Evolutionary conservation across 2,797 vertebrate species (phyloP).

Genomic region (Megalops cyprinoides): DNA sequence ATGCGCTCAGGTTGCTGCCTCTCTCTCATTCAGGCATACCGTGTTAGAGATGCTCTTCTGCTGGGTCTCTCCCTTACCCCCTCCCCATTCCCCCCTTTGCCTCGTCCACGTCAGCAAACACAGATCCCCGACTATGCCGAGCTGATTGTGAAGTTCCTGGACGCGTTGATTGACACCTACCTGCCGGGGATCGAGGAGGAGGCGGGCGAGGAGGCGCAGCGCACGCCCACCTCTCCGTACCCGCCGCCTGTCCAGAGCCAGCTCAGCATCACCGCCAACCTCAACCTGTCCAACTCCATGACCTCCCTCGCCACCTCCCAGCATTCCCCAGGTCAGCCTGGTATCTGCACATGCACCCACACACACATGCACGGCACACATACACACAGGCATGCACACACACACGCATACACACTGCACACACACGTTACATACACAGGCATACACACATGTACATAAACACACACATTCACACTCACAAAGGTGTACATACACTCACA

Average conservation of each 20-base stretch:
- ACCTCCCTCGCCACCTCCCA: slow-evolving; percentile 97
- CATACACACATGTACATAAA: background rate
- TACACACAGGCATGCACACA: too few relatives aligned
- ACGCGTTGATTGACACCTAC: slow-evolving; percentile 96
- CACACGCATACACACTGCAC: too few relatives aligned
- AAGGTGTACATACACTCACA: background rate
- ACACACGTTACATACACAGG: too few relatives aligned
- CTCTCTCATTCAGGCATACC: too few relatives aligned
- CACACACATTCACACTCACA: slow-evolving; percentile 25
- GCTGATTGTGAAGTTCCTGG: slow-evolving; percentile 97
- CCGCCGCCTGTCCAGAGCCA: slow-evolving; percentile 95
- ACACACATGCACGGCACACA: too few relatives aligned
- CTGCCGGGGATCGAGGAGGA: slow-evolving; percentile 95
- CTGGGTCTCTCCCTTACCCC: too few relatives aligned
- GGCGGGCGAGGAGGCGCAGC: slow-evolving; percentile 89
- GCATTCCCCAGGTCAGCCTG: slow-evolving; percentile 95
- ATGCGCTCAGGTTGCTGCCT: too few relatives aligned
- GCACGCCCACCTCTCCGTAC: slow-evolving; percentile 95
- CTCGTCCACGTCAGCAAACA: slow-evolving; percentile 93
- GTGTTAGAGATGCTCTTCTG: too few relatives aligned
- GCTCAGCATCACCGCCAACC: slow-evolving; percentile 97
- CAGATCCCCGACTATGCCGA: slow-evolving; percentile 98
- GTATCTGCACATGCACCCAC: too few relatives aligned
- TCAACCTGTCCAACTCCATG: slow-evolving; percentile 99
- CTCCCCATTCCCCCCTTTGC: background rate